Evolutionary conservation across 2,797 vertebrate species (phyloP).

Genomic region (Helostoma temminkii): DNA sequence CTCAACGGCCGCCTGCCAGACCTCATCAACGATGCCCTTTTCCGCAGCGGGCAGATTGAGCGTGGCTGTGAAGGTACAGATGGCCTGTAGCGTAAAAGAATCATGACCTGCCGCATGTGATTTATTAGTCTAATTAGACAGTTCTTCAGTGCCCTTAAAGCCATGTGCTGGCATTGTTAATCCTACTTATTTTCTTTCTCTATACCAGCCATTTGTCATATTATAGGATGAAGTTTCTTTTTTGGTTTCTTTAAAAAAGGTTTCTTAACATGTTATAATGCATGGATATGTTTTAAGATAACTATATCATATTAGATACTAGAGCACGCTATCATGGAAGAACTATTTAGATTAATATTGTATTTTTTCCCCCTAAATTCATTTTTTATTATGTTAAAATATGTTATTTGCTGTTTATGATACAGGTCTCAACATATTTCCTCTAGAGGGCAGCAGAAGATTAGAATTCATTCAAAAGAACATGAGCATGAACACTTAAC

Average conservation of each 20-base stretch:
- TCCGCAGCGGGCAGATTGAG: constrained; percentile 96
- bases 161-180: constrained; percentile 35
- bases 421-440: constrained; percentile 7
- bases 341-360: no score
- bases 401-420: not conserved
- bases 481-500: not conserved
- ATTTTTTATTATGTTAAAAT: no score
- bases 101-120: constrained; percentile 41
- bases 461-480: constrained; percentile 9
- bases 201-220: constrained; percentile 38
- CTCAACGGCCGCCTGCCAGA: constrained; percentile 96
- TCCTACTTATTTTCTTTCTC: constrained; percentile 42
- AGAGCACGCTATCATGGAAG: no score
- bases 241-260: constrained; percentile 19
- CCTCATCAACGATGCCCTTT: constrained; percentile 94
- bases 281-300: not conserved
- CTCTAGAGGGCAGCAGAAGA: constrained; percentile 74
- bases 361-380: no score
- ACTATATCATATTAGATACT: no score
- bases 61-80: constrained; percentile 96
- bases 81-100: constrained; percentile 33
- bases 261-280: constrained; percentile 31
- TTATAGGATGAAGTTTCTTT: constrained; percentile 28
- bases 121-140: constrained; percentile 61
- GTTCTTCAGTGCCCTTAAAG: constrained; percentile 41